Evolutionary conservation across 2,888 invertebrate species (phyloP), one percentile per base, ranked within the genome.

Genomic region (Celastrina argiolus): DNA sequence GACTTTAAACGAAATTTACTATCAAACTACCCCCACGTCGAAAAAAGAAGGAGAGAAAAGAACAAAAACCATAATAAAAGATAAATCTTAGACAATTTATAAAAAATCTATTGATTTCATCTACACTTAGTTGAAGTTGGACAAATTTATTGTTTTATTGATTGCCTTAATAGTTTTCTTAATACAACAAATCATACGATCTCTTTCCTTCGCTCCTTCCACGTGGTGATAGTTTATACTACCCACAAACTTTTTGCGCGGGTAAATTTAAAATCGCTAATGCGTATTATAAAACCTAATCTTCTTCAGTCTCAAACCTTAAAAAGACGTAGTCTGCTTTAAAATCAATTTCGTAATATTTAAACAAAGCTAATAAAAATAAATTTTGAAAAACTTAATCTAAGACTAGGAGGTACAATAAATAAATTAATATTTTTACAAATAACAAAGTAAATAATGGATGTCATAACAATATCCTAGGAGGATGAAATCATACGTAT

Each of bases 1-100:
- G 78, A 88, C 79, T 81, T 81, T 68, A 81, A 78, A 77, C 71
- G 78, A 82, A 83, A 79, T 76, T 77, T 77, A 78, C 78, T 82
- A 76, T 71, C 36, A 68, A 70, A 51, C 51, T 51, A 22, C 22
- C 51, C 51, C 10, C 51, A 51, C 51, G 51, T 51, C 22, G 12
- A 51, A 51, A 51, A 12, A 22, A 51, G 22, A 0, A 12, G 16
- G 51, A 51, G 22, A 0, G 2, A 22, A 51, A 14, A 51, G 12
- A 41, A 3, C 16, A 10, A 26, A 6, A 4, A 51, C 22, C 12
- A 10, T 5, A 51, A 36, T 10, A 18, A 14, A 12, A n/a, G 7
- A 6, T 8, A n/a, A 18, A 6, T 3, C 8, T 18, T 2, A 45
- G 4, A 45, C 18, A 45, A 18, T 45, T 31, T 31, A 31, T 6